These are phyloP conservation scores for Rousettus leschenaultii DNA, from an alignment of 2,113 vertebrate species.

Conservation along the genomic window DNA sequence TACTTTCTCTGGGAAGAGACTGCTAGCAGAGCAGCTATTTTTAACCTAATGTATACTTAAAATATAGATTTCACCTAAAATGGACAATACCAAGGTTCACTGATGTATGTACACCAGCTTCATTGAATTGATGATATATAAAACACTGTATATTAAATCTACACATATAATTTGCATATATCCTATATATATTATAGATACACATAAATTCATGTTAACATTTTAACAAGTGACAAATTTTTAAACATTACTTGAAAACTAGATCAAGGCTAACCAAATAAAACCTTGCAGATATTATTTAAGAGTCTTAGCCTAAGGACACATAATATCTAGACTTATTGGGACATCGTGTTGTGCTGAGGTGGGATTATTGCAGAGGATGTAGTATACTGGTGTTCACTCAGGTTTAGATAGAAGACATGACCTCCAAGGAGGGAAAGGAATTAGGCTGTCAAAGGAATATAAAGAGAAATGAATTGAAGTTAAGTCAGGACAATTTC, in stretches of 20 bases:
- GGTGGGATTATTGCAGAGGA: background rate
- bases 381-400: background rate
- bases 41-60: background rate
- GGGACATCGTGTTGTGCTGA: background rate
- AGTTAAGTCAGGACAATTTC: conserved; percentile 44
- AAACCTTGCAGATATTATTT: background rate
- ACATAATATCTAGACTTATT: background rate
- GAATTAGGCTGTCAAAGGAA: background rate
- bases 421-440: background rate
- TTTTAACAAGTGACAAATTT: background rate
- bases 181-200: background rate
- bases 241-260: background rate
- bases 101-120: background rate
- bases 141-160: background rate
- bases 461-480: background rate
- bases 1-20: background rate
- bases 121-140: background rate
- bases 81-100: background rate
- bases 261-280: background rate
- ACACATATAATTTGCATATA: background rate
- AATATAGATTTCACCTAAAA: background rate
- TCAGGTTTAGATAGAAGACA: background rate
- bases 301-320: background rate
- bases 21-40: background rate
- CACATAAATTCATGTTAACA: background rate